Percentiles rank a stretch among this genome's conserved stretches.
phyloP scores from a whole-genome alignment of 1,140 invertebrate species.

The fruit fly (Drosophila melanogaster) region Release_6_plus_ISO1_MT NT_037436.4:8275001-8275500 shows the following conservation, averaged over 20 bases:
- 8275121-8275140: background rate
- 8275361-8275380: constrained; percentile 56
- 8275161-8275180: constrained; percentile 8
- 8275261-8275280: constrained; percentile 30
- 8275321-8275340: constrained; percentile 37
- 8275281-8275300: constrained; percentile 75
- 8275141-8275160: background rate
- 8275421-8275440: background rate
- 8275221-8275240: constrained; percentile 32
- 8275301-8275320: constrained; percentile 64
- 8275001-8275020: too few relatives aligned
- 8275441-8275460: background rate
- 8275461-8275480: constrained; percentile 9
- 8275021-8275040: too few relatives aligned
- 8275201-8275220: constrained; percentile 32
- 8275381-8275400: constrained; percentile 23
- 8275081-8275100: too few relatives aligned
- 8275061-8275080: too few relatives aligned
- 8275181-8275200: constrained; percentile 20
- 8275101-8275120: too few relatives aligned
- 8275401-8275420: constrained; percentile 7
- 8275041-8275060: too few relatives aligned
- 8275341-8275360: constrained; percentile 27
- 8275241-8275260: background rate
- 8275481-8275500: constrained; percentile 9